Conservation (phyloP, 2,888 invertebrate species). For the Fragum sueziense region DNA sequence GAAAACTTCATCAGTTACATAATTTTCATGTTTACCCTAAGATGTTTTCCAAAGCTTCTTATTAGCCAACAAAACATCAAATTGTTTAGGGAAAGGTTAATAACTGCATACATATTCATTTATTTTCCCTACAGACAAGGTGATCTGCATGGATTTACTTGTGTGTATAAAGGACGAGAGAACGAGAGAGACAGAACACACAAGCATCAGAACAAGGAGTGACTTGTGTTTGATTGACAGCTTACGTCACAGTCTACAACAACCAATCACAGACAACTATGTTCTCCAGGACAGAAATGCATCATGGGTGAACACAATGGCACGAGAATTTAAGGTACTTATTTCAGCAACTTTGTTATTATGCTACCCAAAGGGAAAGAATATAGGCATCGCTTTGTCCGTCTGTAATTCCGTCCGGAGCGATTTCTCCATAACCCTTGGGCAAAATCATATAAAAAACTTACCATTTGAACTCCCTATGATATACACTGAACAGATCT, state of each 20-base stretch:
- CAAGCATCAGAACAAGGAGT: slow-evolving; percentile 30
- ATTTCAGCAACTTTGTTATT: too few relatives aligned
- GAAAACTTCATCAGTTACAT: too few relatives aligned
- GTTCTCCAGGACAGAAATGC: slow-evolving; percentile 35
- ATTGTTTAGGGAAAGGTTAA: neutral
- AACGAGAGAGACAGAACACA: slow-evolving; percentile 22
- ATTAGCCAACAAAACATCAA: too few relatives aligned
- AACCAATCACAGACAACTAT: slow-evolving; percentile 38
- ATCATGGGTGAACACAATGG: slow-evolving; percentile 45
- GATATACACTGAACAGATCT: too few relatives aligned
- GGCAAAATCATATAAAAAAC: too few relatives aligned
- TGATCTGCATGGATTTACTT: slow-evolving; percentile 47
- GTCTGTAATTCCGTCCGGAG: too few relatives aligned
- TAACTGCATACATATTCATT: neutral
- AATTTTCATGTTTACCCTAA: too few relatives aligned
- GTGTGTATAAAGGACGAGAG: slow-evolving; percentile 42
- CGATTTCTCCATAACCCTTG: too few relatives aligned
- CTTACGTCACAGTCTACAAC: slow-evolving; percentile 30
- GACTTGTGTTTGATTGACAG: slow-evolving; percentile 42
- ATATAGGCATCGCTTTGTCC: too few relatives aligned
- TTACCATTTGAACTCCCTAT: too few relatives aligned
- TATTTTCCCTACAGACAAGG: slow-evolving; percentile 30
- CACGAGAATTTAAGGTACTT: slow-evolving; percentile 54
- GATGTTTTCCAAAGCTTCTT: too few relatives aligned
- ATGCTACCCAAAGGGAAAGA: too few relatives aligned